Evolutionary conservation across 2,888 invertebrate species (phyloP), one percentile per base, ranked within the genome.

Genomic region (Cantharis nigra): DNA sequence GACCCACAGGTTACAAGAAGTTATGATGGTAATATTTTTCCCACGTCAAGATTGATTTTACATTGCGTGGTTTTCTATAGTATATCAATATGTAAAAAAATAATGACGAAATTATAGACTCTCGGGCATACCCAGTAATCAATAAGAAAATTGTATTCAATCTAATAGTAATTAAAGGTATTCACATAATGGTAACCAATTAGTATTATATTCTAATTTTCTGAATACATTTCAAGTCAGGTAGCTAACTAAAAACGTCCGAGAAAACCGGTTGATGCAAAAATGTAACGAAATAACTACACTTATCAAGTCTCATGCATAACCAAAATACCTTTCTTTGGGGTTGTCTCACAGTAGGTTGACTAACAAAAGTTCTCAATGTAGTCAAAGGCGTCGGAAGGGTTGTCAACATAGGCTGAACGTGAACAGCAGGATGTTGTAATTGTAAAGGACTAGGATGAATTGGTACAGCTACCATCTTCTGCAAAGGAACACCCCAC

Each of bases 401-500:
- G 63, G 88, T 88, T 18, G 88, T 86, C 76, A 89, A 81, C 86
- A 89, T 88, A 16, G 87, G 87, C 80, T 88, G 89, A 83, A 88
- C 84, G 83, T 88, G 87, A 79, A 88, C 85, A 16, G 86, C 83
- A 30, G 88, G 85, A 75, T 87, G 84, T 78, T 87, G 88, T 77
- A 87, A 83, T 79, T 88, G 89, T 81, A 88, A 80, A 63, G 85
- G 86, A 78, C 89, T 90, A 73, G 91, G 90, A 82, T 91, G 91
- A 75, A 92, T 89, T 74, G 92, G 92, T 83, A 93, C 89, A 28
- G 92, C 91, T 81, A 93, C 90, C 90, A 93, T 90, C 87, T 93
- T 93, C 86, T 91, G 91, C 83, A 91, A 85, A 83, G 91, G 91
- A 78, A 93, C 90, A 83, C 92, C 93, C 92, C 93, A 93, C 69